Evolutionary conservation across 2,888 invertebrate species (phyloP).

Genomic region (Boloria euphrosyne): DNA sequence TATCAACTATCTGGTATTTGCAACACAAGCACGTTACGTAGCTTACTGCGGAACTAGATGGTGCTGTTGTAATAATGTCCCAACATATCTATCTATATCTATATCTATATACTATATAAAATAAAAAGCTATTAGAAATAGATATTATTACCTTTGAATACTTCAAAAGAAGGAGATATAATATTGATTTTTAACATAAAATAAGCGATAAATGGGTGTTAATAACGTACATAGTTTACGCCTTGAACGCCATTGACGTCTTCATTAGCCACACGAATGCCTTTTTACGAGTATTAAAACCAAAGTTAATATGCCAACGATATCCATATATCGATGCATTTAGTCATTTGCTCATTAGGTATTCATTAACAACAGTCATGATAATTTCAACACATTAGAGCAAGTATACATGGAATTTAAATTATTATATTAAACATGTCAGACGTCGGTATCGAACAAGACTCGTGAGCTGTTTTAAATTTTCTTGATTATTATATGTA

Average conservation of each 20-base stretch:
- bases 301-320: constrained; percentile 23
- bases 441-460: not conserved
- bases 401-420: constrained; percentile 6
- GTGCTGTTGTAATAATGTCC: too few species aligned
- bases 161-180: constrained; percentile 11
- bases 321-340: constrained; percentile 20
- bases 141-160: constrained; percentile 8
- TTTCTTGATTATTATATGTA: constrained; percentile 9
- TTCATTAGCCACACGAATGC: constrained; percentile 33
- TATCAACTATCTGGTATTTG: too few species aligned
- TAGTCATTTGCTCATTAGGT: constrained; percentile 20
- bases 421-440: constrained; percentile 10
- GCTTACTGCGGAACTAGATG: too few species aligned
- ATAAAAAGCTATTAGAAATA: constrained; percentile 13
- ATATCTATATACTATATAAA: too few species aligned
- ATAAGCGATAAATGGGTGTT: constrained; percentile 33
- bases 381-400: constrained; percentile 23
- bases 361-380: constrained; percentile 20
- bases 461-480: constrained; percentile 17
- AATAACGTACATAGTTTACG: constrained; percentile 32
- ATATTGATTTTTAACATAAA: constrained; percentile 33
- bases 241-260: constrained; percentile 27
- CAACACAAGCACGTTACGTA: too few species aligned
- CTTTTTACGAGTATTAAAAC: constrained; percentile 29
- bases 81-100: too few species aligned